Evolutionary conservation across 1,140 invertebrate genomes (phyloP).

Genomic region (Zaprionus tsacasi): DNA sequence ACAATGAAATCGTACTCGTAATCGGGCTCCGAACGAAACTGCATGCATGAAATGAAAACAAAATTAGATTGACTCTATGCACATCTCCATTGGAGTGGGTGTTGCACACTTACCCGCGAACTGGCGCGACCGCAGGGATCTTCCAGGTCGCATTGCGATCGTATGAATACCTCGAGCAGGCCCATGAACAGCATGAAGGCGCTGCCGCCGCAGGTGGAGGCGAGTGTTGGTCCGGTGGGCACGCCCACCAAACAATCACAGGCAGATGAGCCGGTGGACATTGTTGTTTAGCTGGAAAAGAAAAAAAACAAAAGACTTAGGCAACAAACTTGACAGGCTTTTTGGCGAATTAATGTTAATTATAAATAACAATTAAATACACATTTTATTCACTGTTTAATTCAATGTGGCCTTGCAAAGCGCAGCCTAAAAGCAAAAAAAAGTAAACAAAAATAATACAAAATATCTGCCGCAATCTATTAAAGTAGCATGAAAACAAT

Average conservation of each 20-base stretch:
- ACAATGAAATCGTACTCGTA: conserved; percentile 93
- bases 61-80: neutral
- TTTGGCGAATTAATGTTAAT: conserved; percentile 35
- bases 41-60: conserved; percentile 37
- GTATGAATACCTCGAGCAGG: conserved; percentile 91
- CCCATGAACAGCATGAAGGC: conserved; percentile 95
- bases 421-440: conserved; percentile 36
- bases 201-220: conserved; percentile 91
- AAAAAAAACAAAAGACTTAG: conserved; percentile 68
- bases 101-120: conserved; percentile 62
- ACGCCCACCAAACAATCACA: conserved; percentile 91
- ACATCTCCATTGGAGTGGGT: neutral
- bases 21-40: conserved; percentile 87
- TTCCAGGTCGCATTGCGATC: conserved; percentile 93
- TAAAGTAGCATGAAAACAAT: conserved; percentile 60
- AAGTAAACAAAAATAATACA: neutral
- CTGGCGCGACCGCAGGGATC: conserved; percentile 91
- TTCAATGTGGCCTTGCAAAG: conserved; percentile 59
- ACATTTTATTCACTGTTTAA: conserved; percentile 29
- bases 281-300: conserved; percentile 35
- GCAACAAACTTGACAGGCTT: conserved; percentile 61
- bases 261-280: conserved; percentile 77
- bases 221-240: conserved; percentile 90
- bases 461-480: conserved; percentile 45
- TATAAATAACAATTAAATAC: conserved; percentile 45